Conservation (phyloP, 2,888 invertebrate genomes). For the Geophilus truncorum region DNA sequence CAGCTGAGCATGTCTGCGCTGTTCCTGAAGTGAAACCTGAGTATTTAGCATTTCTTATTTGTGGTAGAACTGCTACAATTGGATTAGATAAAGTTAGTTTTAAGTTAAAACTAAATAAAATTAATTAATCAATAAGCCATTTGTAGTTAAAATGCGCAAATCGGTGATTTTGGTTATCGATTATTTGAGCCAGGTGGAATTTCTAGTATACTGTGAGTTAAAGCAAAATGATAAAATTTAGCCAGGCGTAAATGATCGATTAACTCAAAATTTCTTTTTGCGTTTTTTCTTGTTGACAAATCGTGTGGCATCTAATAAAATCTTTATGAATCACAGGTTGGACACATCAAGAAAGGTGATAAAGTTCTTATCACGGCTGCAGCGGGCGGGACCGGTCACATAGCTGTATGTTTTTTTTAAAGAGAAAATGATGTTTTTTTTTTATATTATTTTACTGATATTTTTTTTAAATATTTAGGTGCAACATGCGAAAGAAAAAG, state of each 20-base stretch:
- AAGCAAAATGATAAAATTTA: too few relatives aligned
- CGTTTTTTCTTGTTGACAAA: neutral
- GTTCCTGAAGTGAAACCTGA: neutral
- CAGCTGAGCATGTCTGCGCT: neutral
- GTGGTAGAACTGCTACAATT: constrained; percentile 45
- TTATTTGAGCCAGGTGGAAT: too few relatives aligned
- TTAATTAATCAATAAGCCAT: too few relatives aligned
- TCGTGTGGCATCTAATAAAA: too few relatives aligned
- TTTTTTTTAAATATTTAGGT: constrained; percentile 36
- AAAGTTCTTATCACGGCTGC: neutral
- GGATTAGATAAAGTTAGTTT: constrained; percentile 46
- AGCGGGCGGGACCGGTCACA: neutral
- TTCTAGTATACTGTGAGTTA: too few relatives aligned
- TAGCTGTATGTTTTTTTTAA: neutral
- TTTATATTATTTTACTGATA: neutral
- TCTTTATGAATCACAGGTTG: too few relatives aligned
- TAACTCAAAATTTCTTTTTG: too few relatives aligned
- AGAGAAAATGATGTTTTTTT: too few relatives aligned
- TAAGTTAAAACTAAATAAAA: too few relatives aligned
- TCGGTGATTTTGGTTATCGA: neutral
- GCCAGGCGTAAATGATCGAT: too few relatives aligned
- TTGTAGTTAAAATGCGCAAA: neutral
- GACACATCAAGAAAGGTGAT: neutral
- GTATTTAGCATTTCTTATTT: neutral
- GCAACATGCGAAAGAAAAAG: constrained; percentile 43